These are phyloP conservation scores for Tringa solitaria DNA, from an alignment of 2,113 vertebrate genomes.

Conservation along the genomic window DNA sequence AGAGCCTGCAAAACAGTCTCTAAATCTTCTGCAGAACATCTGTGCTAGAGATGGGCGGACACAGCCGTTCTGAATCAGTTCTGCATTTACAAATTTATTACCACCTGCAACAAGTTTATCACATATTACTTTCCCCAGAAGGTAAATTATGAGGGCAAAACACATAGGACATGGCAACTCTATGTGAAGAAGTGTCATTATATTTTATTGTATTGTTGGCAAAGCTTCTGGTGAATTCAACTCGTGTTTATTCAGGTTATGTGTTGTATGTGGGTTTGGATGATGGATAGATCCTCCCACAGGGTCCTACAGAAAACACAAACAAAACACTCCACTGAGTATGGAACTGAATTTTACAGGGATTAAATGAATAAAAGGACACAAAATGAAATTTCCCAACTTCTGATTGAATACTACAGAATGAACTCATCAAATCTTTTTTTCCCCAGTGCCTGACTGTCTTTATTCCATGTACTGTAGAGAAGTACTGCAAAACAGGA, in stretches of 20 bases:
- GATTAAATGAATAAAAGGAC: background rate
- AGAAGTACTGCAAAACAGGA: background rate
- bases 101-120: constrained; percentile 41
- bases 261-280: background rate
- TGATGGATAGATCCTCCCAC: background rate
- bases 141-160: constrained; percentile 22
- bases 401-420: background rate
- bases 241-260: background rate
- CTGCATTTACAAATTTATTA: constrained; percentile 48
- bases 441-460: background rate
- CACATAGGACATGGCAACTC: background rate
- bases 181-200: background rate
- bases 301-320: background rate
- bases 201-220: background rate
- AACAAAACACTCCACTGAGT: background rate
- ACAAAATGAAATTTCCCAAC: background rate
- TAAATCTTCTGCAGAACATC: constrained; percentile 69
- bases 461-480: background rate
- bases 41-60: constrained; percentile 36
- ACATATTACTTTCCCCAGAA: constrained; percentile 36
- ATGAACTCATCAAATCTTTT: background rate
- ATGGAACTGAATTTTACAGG: background rate
- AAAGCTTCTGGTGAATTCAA: background rate
- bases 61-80: background rate
- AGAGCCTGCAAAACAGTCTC: constrained; percentile 15